Base-by-base conservation (phyloP, 2,113 vertebrate genomes). In the Gopherus flavomarginatus region DNA sequence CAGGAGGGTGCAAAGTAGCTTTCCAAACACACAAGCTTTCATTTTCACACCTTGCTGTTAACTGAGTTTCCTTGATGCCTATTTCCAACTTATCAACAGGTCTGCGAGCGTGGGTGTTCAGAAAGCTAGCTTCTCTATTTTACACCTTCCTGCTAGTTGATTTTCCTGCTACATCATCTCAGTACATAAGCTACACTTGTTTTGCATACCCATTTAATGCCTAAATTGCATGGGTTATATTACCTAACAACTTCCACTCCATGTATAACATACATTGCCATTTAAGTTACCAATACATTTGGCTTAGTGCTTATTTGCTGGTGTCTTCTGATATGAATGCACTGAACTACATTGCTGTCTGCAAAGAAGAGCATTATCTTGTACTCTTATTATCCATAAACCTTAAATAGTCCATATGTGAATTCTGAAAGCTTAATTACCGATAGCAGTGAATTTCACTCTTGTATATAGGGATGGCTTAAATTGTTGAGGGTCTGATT, bases 21-120 rank as follows among this genome's bases (percentile, higher is more conserved):
- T 94, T 79, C 24, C 56, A 78, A 84, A 81, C 22, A 35, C 16
- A 42, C 3, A 13, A 12, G 52, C 19, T 72, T 83, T 57, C 86
- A 52, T n/a, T 94, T 83, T 85, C 57, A 91, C 13, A 47, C 75
- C 83, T 31, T 95, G 49, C 83, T 95, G 62, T 62, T 94, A 81
- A 81, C 21, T 92, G 77, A 17, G 12, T 94, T 90, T 95, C 49
- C 72, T 90, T 56, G 5, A 90, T 77, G 72, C 47, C 35, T 10
- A 1, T 31, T 90, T 87, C 59, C 56, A 78, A 92, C 87, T 1
- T 54, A 65, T 35, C 65, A 95, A 81, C 92, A 93, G 72, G 49
- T 89, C 9, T 78, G 52, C 82, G 9, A 86, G 19, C 11, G 72
- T 88, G 80, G 49, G 44, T 88, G 83, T 93, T 53, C 27, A 62